Percentiles rank a stretch among this genome's conserved stretches.
phyloP scores from a whole-genome alignment of 1,140 invertebrate genomes.

The Drosophila sucinea region DNA sequence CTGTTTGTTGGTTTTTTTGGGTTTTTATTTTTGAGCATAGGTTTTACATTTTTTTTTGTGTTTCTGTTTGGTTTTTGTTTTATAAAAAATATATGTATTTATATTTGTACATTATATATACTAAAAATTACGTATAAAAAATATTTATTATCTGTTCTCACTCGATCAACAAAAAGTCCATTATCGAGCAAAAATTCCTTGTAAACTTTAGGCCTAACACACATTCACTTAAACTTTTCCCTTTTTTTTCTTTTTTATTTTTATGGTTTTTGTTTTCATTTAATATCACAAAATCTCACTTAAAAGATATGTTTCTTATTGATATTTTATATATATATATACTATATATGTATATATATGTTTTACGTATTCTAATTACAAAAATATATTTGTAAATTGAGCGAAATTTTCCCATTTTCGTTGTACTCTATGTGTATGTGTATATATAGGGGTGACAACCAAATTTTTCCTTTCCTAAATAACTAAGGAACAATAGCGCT shows the following conservation, averaged over 20 bases:
- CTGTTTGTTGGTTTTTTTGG: conserved; percentile 25
- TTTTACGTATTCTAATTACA: conserved; percentile 37
- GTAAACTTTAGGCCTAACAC: conserved; percentile 75
- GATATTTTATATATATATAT: conserved; percentile 56
- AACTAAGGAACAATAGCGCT: conserved; percentile 76
- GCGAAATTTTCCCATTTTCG: conserved; percentile 79
- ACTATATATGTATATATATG: not conserved
- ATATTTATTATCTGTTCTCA: conserved; percentile 48
- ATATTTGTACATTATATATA: conserved; percentile 3
- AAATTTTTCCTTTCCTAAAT: conserved; percentile 38
- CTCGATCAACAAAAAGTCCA: conserved; percentile 51
- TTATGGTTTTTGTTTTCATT: conserved; percentile 19
- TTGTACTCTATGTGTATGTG: conserved; percentile 61
- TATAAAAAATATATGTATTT: conserved; percentile 35
- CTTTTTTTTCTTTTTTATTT: not conserved
- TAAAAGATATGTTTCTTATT: conserved; percentile 60
- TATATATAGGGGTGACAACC: conserved; percentile 59
- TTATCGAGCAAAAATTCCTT: conserved; percentile 50
- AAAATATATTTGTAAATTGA: conserved; percentile 55
- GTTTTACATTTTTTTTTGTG: conserved; percentile 7
- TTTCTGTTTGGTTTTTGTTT: conserved; percentile 29
- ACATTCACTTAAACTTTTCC: not conserved
- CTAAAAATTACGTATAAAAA: conserved; percentile 67
- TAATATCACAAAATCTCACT: conserved; percentile 77
- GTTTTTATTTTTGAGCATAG: conserved; percentile 8